phyloP scores from a whole-genome alignment of 1,140 invertebrate species.

The Sinella curviseta region DNA sequence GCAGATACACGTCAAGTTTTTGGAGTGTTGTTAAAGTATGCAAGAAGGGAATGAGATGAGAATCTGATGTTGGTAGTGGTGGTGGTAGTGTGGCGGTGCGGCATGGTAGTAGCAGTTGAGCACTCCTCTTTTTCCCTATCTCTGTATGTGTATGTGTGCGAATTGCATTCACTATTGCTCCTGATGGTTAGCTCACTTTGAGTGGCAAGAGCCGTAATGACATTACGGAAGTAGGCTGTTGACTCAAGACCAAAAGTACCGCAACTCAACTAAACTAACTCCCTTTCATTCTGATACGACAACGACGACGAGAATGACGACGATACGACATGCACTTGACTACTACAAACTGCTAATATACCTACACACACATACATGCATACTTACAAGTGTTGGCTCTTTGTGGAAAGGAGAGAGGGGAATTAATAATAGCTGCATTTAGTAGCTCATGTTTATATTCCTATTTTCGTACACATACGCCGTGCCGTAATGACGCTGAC shows the following conservation, averaged over 20 bases:
- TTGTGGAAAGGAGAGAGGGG: neutral
- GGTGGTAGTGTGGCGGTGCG: too few relatives aligned
- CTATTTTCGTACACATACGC: neutral
- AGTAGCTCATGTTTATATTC: neutral
- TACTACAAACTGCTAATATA: neutral
- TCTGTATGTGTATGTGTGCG: too few relatives aligned
- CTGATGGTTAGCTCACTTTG: conserved; percentile 17
- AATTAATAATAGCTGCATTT: neutral
- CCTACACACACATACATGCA: neutral
- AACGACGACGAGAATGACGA: neutral
- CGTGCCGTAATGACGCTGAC: neutral
- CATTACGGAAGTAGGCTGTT: conserved; percentile 25
- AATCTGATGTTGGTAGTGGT: too few relatives aligned
- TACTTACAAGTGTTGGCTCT: too few relatives aligned
- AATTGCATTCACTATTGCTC: conserved; percentile 16
- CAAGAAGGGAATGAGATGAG: too few relatives aligned
- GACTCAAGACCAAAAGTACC: conserved; percentile 22
- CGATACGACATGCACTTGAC: neutral
- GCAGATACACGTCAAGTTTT: too few relatives aligned
- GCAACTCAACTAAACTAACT: conserved; percentile 18
- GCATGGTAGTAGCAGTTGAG: too few relatives aligned
- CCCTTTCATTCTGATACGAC: neutral
- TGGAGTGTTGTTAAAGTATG: too few relatives aligned
- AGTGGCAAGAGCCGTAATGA: conserved; percentile 20
- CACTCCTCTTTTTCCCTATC: too few relatives aligned